A percentile compares a stretch with the other conserved stretches of the same genome.
Conservation (phyloP, 2,888 invertebrate species). For the Pachliopta kotzebuea region DNA sequence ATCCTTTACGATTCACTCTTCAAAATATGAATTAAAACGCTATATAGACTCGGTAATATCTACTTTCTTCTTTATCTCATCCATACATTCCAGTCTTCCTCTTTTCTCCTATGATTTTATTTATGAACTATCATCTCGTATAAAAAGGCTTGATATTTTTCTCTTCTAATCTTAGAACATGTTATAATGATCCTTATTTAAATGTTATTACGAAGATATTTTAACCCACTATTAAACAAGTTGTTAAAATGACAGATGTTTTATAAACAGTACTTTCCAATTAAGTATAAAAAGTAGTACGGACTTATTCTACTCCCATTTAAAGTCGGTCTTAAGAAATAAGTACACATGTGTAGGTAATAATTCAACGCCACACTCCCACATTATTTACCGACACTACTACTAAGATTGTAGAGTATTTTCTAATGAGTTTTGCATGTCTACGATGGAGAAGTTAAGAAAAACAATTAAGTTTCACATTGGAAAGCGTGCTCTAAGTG, state of each 20-base stretch:
- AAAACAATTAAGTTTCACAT: conserved; percentile 58
- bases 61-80: background rate
- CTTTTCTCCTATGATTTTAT: background rate
- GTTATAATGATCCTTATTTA: too few species aligned
- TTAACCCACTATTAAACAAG: too few species aligned
- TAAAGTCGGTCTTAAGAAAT: background rate
- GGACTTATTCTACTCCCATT: background rate
- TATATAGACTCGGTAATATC: background rate
- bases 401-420: conserved; percentile 36
- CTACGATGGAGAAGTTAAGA: conserved; percentile 48
- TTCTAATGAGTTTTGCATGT: conserved; percentile 72
- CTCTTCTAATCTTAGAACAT: too few species aligned
- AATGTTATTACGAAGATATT: background rate
- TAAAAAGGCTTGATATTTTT: too few species aligned
- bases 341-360: conserved; percentile 11
- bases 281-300: background rate
- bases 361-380: conserved; percentile 32
- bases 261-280: background rate
- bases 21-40: background rate
- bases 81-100: background rate
- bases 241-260: too few species aligned
- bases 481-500: conserved; percentile 55
- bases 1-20: conserved; percentile 11
- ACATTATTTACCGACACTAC: conserved; percentile 37
- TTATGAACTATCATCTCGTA: too few species aligned